Evolutionary conservation across 64 coral and sea anemone genomes (phyloP), one percentile per base, ranked within the genome.

Genomic region (Acropora yongei): DNA sequence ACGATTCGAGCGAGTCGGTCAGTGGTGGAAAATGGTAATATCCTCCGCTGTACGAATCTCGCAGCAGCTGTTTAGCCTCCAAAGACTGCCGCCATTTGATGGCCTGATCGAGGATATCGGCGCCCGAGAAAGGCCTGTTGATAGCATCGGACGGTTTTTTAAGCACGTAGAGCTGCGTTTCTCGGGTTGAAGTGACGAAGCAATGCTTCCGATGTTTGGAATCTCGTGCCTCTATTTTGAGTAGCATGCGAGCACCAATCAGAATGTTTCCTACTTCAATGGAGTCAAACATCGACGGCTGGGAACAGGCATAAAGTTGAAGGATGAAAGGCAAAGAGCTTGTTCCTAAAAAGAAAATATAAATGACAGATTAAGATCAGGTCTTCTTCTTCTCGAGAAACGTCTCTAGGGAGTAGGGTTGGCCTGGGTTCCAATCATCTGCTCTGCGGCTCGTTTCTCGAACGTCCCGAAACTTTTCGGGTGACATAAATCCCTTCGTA

Each of bases 241-340:
- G 58, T 3, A 94, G 80, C 92, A 94, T 94, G 17, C 92, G 80
- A 78, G 92, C 92, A 90, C 87, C 89, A 19, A 94, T 57, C 4
- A 90, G 14, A 6, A 94, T 46, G 1, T 78, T 74, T 46, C 92
- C 92, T 44, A 76, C 55, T 20, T 79, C 79, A 71, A 94, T 90
- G 14, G 92, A 89, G 30, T 78, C 20, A 19, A 77, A 65, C 4
- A 68, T 30, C 71, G 89, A 71, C 19, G 92, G 92, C 75, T 94
- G 92, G 44, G 92, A 94, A 69, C 42, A 86, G 39, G 87, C 73
- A 44, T 94, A 94, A 41, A 94, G 73, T 14, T 90, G 86, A 74
- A 94, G 73, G 41, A 94, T 94, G 17, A 94, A 57, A n/a, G 92
- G 92, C 74, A 45, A 30, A 53, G 81, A 88, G 55, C 71, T 78